Evolutionary conservation across 2,888 invertebrate genomes (phyloP).

Genomic region (Drosophila flavopinicola): DNA sequence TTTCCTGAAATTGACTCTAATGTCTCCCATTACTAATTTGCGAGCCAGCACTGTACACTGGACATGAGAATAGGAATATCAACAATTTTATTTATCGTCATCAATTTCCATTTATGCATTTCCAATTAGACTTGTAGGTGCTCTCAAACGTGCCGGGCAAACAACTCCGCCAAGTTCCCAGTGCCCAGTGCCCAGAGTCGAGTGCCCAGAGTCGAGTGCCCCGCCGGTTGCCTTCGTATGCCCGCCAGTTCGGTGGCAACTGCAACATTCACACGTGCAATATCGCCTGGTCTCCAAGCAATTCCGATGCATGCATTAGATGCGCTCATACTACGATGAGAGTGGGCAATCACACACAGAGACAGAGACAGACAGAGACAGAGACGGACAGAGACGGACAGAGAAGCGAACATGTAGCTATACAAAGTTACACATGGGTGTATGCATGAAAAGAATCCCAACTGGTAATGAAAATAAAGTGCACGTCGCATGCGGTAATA

Average conservation of each 20-base stretch:
- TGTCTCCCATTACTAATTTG: constrained; percentile 1
- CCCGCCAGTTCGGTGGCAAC: constrained; percentile 32
- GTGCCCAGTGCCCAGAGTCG: no score
- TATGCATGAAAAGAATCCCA: constrained; percentile 77
- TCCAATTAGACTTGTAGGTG: constrained; percentile 63
- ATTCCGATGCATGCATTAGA: constrained; percentile 68
- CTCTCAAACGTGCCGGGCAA: constrained; percentile 38
- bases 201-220: no score
- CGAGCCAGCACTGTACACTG: neutral
- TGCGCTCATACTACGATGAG: constrained; percentile 33
- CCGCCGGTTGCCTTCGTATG: no score
- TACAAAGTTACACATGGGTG: constrained; percentile 57
- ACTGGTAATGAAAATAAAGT: constrained; percentile 80
- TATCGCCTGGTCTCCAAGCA: constrained; percentile 36
- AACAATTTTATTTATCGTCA: constrained; percentile 61
- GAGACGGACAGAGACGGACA: neutral
- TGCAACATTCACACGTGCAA: constrained; percentile 71
- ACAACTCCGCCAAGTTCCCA: constrained; percentile 14
- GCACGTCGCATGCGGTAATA: constrained; percentile 81
- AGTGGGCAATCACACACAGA: neutral
- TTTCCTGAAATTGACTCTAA: neutral
- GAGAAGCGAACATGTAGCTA: constrained; percentile 24
- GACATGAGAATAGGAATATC: constrained; percentile 31
- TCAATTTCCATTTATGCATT: constrained; percentile 72
- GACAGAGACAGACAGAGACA: constrained; percentile 7